Percentiles rank a stretch among this genome's conserved stretches.
Conservation (phyloP, 2,113 vertebrate species). For the Panthera tigris region DNA sequence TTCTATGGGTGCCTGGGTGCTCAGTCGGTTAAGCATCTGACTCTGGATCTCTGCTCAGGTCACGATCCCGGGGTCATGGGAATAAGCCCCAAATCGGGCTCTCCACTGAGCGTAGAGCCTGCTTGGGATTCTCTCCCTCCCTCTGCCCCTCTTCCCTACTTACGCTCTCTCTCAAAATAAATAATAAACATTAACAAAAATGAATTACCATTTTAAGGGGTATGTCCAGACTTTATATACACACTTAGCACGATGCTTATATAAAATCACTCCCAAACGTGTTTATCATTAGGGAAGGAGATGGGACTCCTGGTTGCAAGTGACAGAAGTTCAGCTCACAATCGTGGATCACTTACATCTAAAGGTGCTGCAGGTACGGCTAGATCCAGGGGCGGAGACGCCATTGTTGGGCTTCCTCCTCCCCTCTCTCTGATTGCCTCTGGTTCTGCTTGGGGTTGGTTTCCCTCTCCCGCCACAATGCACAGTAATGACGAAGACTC, state of each 20-base stretch:
- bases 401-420: not conserved
- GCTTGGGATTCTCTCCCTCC: no score
- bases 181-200: no score
- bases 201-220: not conserved
- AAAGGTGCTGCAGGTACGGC: not conserved
- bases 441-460: not conserved
- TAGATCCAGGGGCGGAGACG: not conserved
- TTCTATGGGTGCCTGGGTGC: no score
- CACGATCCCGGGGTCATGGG: no score
- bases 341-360: not conserved
- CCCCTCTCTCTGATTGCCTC: not conserved
- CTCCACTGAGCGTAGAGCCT: no score
- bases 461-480: not conserved
- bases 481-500: not conserved
- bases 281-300: not conserved
- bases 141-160: no score
- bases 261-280: not conserved
- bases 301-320: not conserved
- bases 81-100: no score
- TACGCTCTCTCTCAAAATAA: no score
- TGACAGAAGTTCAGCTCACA: not conserved
- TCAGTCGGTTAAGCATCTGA: no score
- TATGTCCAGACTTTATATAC: not conserved
- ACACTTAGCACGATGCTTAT: not conserved
- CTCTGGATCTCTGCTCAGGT: no score